Percentiles rank a stretch among this genome's conserved stretches.
Conservation (phyloP, 2,113 vertebrate genomes). For the Pyrgilauda ruficollis region DNA sequence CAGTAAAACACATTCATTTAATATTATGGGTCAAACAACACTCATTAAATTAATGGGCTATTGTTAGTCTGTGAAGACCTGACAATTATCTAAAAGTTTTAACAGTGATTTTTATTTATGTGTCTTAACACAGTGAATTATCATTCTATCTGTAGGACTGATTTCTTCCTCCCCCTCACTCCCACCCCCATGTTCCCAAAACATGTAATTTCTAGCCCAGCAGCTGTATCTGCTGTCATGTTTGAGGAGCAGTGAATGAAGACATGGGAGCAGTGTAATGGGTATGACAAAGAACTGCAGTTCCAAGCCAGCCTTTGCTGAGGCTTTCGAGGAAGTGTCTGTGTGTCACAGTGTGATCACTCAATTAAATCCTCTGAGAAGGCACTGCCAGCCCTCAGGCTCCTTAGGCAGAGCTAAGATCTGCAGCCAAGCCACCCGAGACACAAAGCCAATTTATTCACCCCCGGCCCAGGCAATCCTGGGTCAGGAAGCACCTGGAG, state of each 20-base stretch:
- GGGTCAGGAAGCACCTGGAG: background rate
- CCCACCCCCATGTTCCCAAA: background rate
- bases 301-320: background rate
- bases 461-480: background rate
- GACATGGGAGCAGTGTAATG: background rate
- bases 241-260: conserved; percentile 10
- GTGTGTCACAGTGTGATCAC: background rate
- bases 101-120: background rate
- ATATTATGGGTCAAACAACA: background rate
- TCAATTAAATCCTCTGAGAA: conserved; percentile 16
- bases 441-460: background rate
- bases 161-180: background rate
- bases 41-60: background rate
- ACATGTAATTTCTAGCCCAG: background rate
- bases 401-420: background rate
- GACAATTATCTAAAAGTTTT: background rate
- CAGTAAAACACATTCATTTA: background rate
- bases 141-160: background rate
- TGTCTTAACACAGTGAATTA: background rate
- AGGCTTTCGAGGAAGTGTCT: background rate
- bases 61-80: background rate
- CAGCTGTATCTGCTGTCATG: background rate
- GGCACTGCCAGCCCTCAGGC: background rate
- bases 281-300: background rate
- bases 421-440: background rate